Percentiles rank a stretch among this genome's conserved stretches.
Evolutionary conservation across 2,888 invertebrate species (phyloP).

Genomic region (Sipha maydis): DNA sequence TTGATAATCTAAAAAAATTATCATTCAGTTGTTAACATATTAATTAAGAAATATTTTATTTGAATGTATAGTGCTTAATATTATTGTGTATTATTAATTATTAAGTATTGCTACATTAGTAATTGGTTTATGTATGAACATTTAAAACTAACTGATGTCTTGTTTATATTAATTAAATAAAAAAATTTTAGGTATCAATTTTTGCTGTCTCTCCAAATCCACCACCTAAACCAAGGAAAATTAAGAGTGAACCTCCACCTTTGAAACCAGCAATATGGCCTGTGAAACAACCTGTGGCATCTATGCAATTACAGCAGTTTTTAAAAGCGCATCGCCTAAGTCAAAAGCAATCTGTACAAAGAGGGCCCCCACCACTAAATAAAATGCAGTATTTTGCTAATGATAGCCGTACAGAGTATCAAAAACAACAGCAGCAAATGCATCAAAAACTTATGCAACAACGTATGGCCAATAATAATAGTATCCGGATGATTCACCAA

Average conservation of each 20-base stretch:
- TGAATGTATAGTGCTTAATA: no score
- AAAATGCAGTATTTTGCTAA: conserved; percentile 61
- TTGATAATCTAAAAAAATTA: no score
- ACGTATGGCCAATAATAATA: conserved; percentile 54
- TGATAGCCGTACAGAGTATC: conserved; percentile 57
- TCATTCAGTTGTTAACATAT: no score
- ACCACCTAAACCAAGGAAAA: conserved; percentile 47
- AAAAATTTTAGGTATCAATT: conserved; percentile 50
- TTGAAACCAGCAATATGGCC: conserved; percentile 60
- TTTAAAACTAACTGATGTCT: no score
- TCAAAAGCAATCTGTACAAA: conserved; percentile 43
- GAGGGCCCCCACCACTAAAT: conserved; percentile 50
- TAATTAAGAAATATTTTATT: no score
- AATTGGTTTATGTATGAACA: no score
- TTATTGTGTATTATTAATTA: no score
- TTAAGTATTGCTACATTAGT: no score
- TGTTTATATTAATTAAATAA: background rate
- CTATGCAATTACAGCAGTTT: conserved; percentile 60
- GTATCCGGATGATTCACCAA: conserved; percentile 64
- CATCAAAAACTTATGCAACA: conserved; percentile 59
- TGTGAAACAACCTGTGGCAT: conserved; percentile 36
- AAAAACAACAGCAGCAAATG: conserved; percentile 60
- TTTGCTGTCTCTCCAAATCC: conserved; percentile 57
- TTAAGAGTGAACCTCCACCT: conserved; percentile 55
- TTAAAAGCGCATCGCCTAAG: conserved; percentile 55